These are phyloP conservation scores for Propithecus coquereli DNA, from an alignment of 2,113 vertebrate genomes.

Conservation along the genomic window DNA sequence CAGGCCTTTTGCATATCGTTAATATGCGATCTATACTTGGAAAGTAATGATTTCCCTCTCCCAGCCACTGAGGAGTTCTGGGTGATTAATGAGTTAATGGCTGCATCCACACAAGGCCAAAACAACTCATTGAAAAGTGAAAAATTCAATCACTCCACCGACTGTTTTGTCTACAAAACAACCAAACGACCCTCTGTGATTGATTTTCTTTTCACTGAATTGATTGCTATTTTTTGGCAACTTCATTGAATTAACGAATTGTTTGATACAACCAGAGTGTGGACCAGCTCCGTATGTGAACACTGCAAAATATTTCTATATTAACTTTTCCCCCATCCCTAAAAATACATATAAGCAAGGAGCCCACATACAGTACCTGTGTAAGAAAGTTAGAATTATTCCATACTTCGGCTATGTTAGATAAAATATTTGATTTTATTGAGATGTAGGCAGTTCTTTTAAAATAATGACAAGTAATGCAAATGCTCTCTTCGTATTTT, in stretches of 20 bases:
- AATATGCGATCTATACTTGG: conserved; percentile 68
- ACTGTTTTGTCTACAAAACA: conserved; percentile 75
- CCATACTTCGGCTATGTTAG: neutral
- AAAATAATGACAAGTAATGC: neutral
- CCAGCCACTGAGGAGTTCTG: conserved; percentile 62
- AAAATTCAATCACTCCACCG: conserved; percentile 73
- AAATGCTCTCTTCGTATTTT: neutral
- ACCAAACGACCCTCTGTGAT: conserved; percentile 64
- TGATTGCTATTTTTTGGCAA: conserved; percentile 74
- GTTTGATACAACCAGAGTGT: conserved; percentile 43
- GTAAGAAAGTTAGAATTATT: conserved; percentile 36
- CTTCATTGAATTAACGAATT: conserved; percentile 67
- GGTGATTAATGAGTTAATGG: conserved; percentile 78
- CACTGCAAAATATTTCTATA: neutral
- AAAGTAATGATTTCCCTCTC: conserved; percentile 67
- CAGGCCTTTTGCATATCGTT: conserved; percentile 70
- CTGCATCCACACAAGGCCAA: conserved; percentile 70
- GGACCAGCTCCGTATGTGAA: neutral
- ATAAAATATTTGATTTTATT: conserved; percentile 36
- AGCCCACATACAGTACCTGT: neutral
- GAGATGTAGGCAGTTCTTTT: neutral
- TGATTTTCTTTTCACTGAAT: conserved; percentile 73
- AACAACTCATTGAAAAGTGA: conserved; percentile 77
- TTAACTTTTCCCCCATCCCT: neutral
- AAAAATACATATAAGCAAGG: neutral